phyloP scores from a whole-genome alignment of 2,888 invertebrate genomes.

The Pristionchus fissidentatus region DNA sequence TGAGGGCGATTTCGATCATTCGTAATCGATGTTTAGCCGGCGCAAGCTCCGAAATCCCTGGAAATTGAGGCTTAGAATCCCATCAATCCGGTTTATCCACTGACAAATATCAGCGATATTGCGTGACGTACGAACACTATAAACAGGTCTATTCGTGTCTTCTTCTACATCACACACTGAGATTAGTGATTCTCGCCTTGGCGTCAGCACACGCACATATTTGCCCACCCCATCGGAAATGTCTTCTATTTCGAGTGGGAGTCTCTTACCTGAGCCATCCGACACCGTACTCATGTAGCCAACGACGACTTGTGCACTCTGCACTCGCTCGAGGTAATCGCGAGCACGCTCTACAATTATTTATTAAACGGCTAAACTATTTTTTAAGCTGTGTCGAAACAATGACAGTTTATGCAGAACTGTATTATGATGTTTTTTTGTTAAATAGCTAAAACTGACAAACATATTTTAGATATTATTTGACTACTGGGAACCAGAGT shows the following conservation, averaged over 20 bases:
- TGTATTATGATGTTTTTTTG: no score
- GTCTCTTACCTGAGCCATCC: slow-evolving; percentile 16
- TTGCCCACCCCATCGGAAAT: neutral
- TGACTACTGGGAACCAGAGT: neutral
- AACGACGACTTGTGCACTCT: slow-evolving; percentile 12
- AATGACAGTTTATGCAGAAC: no score
- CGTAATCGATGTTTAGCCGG: slow-evolving; percentile 37
- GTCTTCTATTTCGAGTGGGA: neutral
- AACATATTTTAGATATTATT: no score
- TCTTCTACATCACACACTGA: slow-evolving; percentile 10
- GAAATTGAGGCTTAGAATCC: neutral
- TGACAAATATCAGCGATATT: neutral
- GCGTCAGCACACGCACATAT: neutral
- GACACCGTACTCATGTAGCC: slow-evolving; percentile 19
- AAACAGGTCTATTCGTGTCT: neutral
- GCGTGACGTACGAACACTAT: neutral
- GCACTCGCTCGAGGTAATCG: slow-evolving; percentile 29
- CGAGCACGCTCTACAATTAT: slow-evolving; percentile 34
- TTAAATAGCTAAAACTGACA: no score
- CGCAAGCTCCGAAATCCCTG: slow-evolving; percentile 17
- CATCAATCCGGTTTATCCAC: no score
- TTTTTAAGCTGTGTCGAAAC: no score
- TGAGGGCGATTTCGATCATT: slow-evolving; percentile 44
- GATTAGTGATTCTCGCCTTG: no score
- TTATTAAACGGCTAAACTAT: no score